Evolutionary conservation across 1,140 invertebrate genomes (phyloP), one percentile per base, ranked within the genome.

Genomic region (Aphaenogaster ashmeadi): DNA sequence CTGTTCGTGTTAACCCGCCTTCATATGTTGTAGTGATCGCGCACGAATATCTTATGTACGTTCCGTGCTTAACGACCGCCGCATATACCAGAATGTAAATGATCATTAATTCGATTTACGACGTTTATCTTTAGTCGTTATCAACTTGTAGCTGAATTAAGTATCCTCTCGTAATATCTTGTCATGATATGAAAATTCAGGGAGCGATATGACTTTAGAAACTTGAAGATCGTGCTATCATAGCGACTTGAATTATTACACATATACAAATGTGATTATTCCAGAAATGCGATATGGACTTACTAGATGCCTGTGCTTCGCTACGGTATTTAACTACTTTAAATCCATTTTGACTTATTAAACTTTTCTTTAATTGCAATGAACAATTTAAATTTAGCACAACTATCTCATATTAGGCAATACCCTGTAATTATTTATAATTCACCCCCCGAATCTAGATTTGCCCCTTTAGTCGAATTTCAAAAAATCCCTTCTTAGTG

Each of bases 21-120:
- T 62, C 67, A 58, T 80, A 85, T 60, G 67, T 71, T 47, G 54
- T 87, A 90, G 83, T 33, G 47, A 81, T 56, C 47, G 47, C 47
- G 36, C 47, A 54, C 36, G 38, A 56, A 36, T 66, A 71, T 41
- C 66, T 56, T 56, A 69, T 47, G 13, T 69, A 81, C 50, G 21
- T 56, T 52, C 41, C 64, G 50, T 44, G 38, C 38, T 71, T 71
- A 81, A 81, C 21, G 38, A 81, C 36, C 50, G 38, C 50, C 15
- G 56, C 9, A 56, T 47, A n/a, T 58, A 33, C 9, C 11, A 21
- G 64, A 58, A 71, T 81, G 38, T 71, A 81, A 69, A 71, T 71
- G 38, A 81, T 81, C 21, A 71, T 69, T 36, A 56, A 54, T 67
- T 81, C 64, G 36, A 81, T 81, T 81, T 81, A 81, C 50, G 50